Percentiles rank a stretch among this genome's conserved stretches.
Conservation (phyloP, 2,888 invertebrate species). For the Smittia aterrima region DNA sequence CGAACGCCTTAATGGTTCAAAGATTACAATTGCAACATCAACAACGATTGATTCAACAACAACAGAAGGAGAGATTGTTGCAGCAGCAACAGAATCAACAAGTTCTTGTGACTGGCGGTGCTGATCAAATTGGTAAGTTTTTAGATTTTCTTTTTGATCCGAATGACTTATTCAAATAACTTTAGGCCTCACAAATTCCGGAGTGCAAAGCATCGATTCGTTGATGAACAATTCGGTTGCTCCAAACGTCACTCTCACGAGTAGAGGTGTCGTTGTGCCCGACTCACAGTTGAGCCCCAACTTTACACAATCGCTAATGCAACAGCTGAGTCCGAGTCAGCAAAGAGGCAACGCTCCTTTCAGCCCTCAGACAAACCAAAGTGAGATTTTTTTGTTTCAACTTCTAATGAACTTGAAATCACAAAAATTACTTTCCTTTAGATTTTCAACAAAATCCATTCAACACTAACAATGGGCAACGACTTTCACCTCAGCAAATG, state of each 20-base stretch:
- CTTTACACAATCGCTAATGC: slow-evolving; percentile 56
- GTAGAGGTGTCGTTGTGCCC: slow-evolving; percentile 60
- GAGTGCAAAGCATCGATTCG: slow-evolving; percentile 69
- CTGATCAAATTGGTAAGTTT: slow-evolving; percentile 49
- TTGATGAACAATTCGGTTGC: slow-evolving; percentile 76
- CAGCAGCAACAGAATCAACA: slow-evolving; percentile 80
- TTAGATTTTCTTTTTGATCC: no score
- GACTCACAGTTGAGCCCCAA: slow-evolving; percentile 65
- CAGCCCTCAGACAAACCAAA: slow-evolving; percentile 51
- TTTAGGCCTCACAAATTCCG: slow-evolving; percentile 50
- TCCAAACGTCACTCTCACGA: slow-evolving; percentile 84
- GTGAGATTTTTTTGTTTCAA: no score
- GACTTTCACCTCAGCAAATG: slow-evolving; percentile 51
- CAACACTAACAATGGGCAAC: slow-evolving; percentile 49
- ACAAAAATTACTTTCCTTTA: slow-evolving; percentile 22
- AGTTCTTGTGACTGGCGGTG: slow-evolving; percentile 67
- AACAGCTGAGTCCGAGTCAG: slow-evolving; percentile 53
- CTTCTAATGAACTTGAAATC: slow-evolving; percentile 1
- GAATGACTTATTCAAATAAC: no score
- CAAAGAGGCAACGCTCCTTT: slow-evolving; percentile 52
- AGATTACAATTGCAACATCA: slow-evolving; percentile 50
- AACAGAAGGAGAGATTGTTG: slow-evolving; percentile 67
- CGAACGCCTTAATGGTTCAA: slow-evolving; percentile 46
- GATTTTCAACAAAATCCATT: slow-evolving; percentile 38
- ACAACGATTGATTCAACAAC: slow-evolving; percentile 62